Percentiles rank a stretch among this genome's conserved stretches.
Conservation (phyloP, 1,140 invertebrate genomes). For the Diorhabda sublineata region DNA sequence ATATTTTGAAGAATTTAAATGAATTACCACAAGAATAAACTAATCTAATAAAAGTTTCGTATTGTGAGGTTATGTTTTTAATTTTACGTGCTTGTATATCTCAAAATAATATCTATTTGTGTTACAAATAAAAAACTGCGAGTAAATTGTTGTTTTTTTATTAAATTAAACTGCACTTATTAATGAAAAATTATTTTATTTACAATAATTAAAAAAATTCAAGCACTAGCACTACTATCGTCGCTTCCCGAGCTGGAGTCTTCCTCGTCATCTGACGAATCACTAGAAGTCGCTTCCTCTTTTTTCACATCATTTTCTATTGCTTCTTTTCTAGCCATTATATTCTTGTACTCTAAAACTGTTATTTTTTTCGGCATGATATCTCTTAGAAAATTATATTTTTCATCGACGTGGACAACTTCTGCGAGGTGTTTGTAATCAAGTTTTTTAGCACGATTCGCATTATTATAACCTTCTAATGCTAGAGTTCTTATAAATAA, state of each 20-base stretch:
- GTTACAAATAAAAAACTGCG: too few relatives aligned
- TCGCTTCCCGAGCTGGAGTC: constrained; percentile 24
- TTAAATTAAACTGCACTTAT: too few relatives aligned
- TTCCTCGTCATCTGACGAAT: constrained; percentile 26
- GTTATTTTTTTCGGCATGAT: constrained; percentile 70
- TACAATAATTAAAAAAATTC: too few relatives aligned
- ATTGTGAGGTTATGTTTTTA: too few relatives aligned
- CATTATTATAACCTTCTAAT: constrained; percentile 54
- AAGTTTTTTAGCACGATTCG: constrained; percentile 46
- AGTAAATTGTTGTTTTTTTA: too few relatives aligned
- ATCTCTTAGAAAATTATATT: constrained; percentile 63
- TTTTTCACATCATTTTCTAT: constrained; percentile 13
- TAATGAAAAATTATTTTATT: too few relatives aligned
- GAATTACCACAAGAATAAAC: too few relatives aligned
- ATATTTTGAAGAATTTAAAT: too few relatives aligned
- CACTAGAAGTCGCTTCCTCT: constrained; percentile 14
- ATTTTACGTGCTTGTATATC: too few relatives aligned
- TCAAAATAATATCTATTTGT: too few relatives aligned
- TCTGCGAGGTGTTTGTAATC: constrained; percentile 69
- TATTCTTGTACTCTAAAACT: constrained; percentile 60
- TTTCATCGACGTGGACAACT: constrained; percentile 62
- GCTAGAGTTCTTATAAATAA: constrained; percentile 65
- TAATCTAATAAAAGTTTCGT: too few relatives aligned
- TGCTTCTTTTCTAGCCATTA: constrained; percentile 57
- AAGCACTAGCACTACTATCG: constrained; percentile 18